A percentile compares a stretch with the other conserved stretches of the same genome.
Evolutionary conservation across 2,797 vertebrate species (phyloP).

Genomic region (Australoheros facetus): DNA sequence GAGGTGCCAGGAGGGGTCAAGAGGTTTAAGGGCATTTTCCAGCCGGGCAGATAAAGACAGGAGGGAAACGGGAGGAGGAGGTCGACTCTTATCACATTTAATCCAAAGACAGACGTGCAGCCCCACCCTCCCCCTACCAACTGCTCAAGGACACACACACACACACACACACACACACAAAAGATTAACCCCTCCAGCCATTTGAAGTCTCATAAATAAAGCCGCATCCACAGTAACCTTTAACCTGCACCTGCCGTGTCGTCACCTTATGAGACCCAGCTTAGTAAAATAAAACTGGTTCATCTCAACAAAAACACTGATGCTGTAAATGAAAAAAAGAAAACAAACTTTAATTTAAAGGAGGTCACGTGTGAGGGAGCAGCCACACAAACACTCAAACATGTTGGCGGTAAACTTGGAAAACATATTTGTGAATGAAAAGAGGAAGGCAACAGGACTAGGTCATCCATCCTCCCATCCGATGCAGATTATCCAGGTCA

Average conservation of each 20-base stretch:
- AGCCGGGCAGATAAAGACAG: constrained; percentile 25
- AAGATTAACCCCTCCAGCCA: constrained; percentile 44
- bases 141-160: constrained; percentile 34
- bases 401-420: too few relatives aligned
- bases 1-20: background rate
- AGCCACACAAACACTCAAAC: too few relatives aligned
- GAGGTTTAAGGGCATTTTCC: constrained; percentile 22
- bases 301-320: background rate
- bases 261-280: background rate
- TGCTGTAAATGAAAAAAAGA: too few relatives aligned
- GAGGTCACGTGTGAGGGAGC: too few relatives aligned
- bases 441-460: too few relatives aligned
- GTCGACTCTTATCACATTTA: constrained; percentile 49
- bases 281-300: background rate
- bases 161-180: constrained; percentile 14
- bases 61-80: constrained; percentile 29
- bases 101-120: constrained; percentile 47
- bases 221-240: background rate
- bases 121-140: background rate
- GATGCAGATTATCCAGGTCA: too few relatives aligned
- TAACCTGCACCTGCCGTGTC: background rate
- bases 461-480: too few relatives aligned
- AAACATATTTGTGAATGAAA: too few relatives aligned
- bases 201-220: constrained; percentile 19
- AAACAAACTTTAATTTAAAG: background rate